A percentile compares a stretch with the other conserved stretches of the same genome.
phyloP scores from a whole-genome alignment of 2,888 invertebrate genomes.

The Nephrotoma guestfalica region DNA sequence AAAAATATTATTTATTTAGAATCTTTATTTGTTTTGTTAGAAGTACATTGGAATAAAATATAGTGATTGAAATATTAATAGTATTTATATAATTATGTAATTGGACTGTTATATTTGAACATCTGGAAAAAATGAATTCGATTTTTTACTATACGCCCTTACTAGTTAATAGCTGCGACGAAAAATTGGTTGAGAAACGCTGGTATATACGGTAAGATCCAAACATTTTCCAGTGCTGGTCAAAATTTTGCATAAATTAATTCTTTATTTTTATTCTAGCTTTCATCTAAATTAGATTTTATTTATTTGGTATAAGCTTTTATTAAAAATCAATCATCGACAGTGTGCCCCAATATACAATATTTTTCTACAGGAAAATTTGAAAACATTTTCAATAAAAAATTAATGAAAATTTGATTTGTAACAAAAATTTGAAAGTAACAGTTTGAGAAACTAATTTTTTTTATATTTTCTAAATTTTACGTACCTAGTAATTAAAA shows the following conservation, averaged over 20 bases:
- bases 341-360: too few relatives aligned
- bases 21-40: not conserved
- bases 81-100: not conserved
- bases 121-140: not conserved
- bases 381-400: too few relatives aligned
- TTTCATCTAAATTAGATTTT: not conserved
- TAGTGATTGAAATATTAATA: not conserved
- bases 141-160: not conserved
- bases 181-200: not conserved
- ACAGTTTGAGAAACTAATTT: too few relatives aligned
- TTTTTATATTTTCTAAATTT: too few relatives aligned
- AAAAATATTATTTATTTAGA: not conserved
- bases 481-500: too few relatives aligned
- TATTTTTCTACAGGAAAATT: too few relatives aligned
- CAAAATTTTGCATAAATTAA: not conserved
- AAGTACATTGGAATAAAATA: not conserved
- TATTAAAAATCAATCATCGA: too few relatives aligned
- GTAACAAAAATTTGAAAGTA: too few relatives aligned
- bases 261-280: not conserved
- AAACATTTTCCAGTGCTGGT: not conserved
- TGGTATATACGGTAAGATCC: not conserved
- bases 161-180: not conserved
- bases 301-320: too few relatives aligned
- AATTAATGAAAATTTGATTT: too few relatives aligned
- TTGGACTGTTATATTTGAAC: not conserved